Base-by-base conservation (phyloP, 1,140 invertebrate genomes). In the Anadara kagoshimensis region DNA sequence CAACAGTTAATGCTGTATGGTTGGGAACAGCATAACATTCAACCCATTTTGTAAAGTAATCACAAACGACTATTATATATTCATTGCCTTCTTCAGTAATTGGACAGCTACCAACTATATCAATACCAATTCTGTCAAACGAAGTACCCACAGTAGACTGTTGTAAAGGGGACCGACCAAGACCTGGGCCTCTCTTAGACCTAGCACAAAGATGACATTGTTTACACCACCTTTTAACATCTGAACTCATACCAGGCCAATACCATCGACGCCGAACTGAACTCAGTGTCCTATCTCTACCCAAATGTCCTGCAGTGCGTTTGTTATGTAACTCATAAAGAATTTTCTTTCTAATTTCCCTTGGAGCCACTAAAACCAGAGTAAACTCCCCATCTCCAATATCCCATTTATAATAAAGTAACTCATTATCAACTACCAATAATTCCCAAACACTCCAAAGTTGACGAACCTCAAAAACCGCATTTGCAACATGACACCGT, bases 1-100 rank as follows among this genome's bases (percentile, higher is more conserved):
- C 78, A 7, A 82, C 78, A 41, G 69, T 77, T 12, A 63, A 63
- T 18, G 76, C 70, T 44, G 73, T 78, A 69, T 78, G 78, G 66
- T 84, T 76, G 10, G 56, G 51, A 26, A 75, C 56, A 65, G 79
- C 44, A 41, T 71, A 69, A 41, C 71, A 63, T 64, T 75, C 70
- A 1, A 29, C 57, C 73, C 64, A 79, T 44, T 80, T 80, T 49
- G 43, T 70, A 70, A 56, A n/a, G 68, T 76, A 68, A 18, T 80
- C 73, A 22, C 49, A 65, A 8, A 75, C 44, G 7, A 79, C 71
- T 41, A 80, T 67, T 8, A 80, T 73, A 57, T 75, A 78, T 63
- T 78, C 68, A 70, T 82, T 82, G 22, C 64, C 70, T 24, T 62
- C 63, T 26, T 26, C 29, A 20, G 64, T 61, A 20, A 45, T 20